These are phyloP conservation scores for Pangasianodon hypophthalmus DNA, from an alignment of 2,113 vertebrate genomes.

Conservation along the genomic window DNA sequence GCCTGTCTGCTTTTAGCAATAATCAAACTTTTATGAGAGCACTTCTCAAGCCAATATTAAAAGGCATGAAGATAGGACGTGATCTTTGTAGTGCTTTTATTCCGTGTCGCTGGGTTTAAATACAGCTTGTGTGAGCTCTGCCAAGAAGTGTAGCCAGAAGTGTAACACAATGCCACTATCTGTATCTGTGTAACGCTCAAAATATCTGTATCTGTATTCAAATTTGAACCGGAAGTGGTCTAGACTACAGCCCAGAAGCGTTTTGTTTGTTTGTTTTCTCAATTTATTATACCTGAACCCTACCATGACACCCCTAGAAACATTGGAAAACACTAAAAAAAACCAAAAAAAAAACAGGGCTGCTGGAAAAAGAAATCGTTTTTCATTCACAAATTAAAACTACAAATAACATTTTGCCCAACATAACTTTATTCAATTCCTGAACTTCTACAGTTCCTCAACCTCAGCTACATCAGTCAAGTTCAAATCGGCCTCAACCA, in stretches of 20 bases:
- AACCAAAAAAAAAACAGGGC: not conserved
- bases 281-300: not conserved
- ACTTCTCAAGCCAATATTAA: not conserved
- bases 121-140: not conserved
- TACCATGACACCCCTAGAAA: not conserved
- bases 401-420: too few relatives aligned
- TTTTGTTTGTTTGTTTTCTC: not conserved
- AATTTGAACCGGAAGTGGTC: not conserved
- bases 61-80: not conserved
- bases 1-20: not conserved
- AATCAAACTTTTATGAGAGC: constrained; percentile 26
- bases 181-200: not conserved
- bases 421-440: too few relatives aligned
- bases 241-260: not conserved
- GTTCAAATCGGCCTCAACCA: too few relatives aligned
- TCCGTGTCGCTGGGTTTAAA: not conserved
- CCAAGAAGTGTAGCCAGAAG: not conserved
- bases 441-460: not conserved
- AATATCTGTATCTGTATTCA: not conserved
- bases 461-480: not conserved
- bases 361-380: not conserved
- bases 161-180: not conserved
- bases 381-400: too few relatives aligned
- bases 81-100: constrained; percentile 2
- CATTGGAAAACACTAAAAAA: not conserved